Evolutionary conservation across 2,797 vertebrate genomes (phyloP), one percentile per base, ranked within the genome.

Genomic region (Thalassophryne amazonica): DNA sequence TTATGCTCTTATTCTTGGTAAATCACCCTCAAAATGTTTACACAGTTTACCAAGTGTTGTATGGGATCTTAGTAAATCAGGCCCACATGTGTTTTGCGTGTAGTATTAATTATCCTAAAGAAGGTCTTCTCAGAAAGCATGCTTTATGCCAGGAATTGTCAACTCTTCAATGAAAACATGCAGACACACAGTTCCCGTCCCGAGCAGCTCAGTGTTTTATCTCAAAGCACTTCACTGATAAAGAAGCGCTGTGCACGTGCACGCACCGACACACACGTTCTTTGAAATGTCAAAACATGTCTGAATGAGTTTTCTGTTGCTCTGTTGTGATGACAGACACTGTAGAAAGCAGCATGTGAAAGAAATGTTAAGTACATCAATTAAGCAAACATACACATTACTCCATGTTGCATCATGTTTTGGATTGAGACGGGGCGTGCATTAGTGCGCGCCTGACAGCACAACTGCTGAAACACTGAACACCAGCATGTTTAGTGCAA

Each of bases 341-440:
- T 13, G 37, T 57, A 38, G 17, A 23, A 27, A 39, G 40, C 15
- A 12, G 32, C 19, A 6, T 5, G 17, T 30, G 13, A 15, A 14
- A 11, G 14, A 36, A 19, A 29, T 23, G 25, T 40, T 54, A 42
- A 48, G 45, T 25, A 27, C 14, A 16, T 17, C 18, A 16, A 39
- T 49, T 6, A 9, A 27, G 25, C 32, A 35, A 37, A 51, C 2
- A 14, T 22, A n/a, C 11, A 3, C 36, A 65, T 76, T 69, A 18
- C 63, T 20, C 7, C 35, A 32, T 2, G 12, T 76, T 74, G 46
- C 74, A 13, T 80, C 65, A 78, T 66, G 33, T 57, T 21, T 38
- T 34, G 43, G 41, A 60, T 35, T 27, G 46, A 51, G 59, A 46
- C 25, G 8, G 19, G 12, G 23, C 20, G 22, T 56, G 59, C 73